Conservation (phyloP, 2,888 invertebrate species). For the Steinernema carpocapsae region DNA sequence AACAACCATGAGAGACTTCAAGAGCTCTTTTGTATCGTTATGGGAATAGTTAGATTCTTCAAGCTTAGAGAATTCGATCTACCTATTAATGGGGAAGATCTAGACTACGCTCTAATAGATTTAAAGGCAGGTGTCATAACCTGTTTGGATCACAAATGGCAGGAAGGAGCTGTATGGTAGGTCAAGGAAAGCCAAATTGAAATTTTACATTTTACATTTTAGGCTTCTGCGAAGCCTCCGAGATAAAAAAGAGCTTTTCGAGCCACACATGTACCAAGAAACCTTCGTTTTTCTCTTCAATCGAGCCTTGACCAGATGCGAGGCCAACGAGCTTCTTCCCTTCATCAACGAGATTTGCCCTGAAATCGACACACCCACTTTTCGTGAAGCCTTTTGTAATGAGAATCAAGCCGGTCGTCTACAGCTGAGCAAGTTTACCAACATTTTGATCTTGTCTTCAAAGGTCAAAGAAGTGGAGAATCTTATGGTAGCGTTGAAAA, state of each 20-base stretch:
- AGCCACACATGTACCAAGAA: background rate
- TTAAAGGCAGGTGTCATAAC: too few species aligned
- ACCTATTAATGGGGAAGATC: too few species aligned
- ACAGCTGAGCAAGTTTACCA: background rate
- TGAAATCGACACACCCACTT: background rate
- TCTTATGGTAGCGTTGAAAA: background rate
- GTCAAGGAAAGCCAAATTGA: too few species aligned
- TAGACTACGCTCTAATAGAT: too few species aligned
- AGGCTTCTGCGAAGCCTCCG: background rate
- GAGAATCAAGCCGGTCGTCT: constrained; percentile 15
- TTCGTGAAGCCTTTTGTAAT: background rate
- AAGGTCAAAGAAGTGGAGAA: background rate
- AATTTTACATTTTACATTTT: background rate
- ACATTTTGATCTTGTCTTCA: background rate
- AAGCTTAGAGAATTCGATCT: too few species aligned
- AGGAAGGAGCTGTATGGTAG: too few species aligned
- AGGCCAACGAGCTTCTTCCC: background rate
- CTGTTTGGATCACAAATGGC: too few species aligned
- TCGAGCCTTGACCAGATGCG: background rate
- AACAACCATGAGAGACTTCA: too few species aligned
- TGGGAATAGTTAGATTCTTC: too few species aligned
- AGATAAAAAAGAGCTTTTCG: background rate
- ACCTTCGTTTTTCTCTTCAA: constrained; percentile 14
- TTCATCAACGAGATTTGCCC: background rate
- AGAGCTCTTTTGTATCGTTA: too few species aligned